Evolutionary conservation across 2,113 vertebrate species (phyloP).

Genomic region (Centropus bengalensis): DNA sequence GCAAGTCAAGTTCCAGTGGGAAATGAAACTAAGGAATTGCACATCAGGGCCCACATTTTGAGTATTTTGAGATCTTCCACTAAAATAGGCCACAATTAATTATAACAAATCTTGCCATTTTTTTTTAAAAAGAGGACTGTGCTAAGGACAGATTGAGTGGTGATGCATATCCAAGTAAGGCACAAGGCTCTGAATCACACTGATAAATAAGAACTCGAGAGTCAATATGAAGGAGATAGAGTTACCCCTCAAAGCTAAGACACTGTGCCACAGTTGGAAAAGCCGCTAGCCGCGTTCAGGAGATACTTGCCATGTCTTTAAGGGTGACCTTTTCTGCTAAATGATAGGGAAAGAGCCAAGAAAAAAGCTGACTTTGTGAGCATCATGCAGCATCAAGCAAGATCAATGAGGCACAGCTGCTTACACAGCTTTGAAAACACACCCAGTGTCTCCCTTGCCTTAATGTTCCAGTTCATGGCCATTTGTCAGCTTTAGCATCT

Average conservation of each 20-base stretch:
- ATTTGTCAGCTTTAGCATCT: conserved; percentile 25
- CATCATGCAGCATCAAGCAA: conserved; percentile 6
- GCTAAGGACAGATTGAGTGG: background rate
- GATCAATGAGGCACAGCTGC: conserved; percentile 61
- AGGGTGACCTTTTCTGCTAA: conserved; percentile 40
- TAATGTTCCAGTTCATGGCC: background rate
- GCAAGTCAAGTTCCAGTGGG: background rate
- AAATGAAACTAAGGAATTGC: background rate
- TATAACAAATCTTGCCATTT: background rate
- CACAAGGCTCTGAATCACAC: background rate
- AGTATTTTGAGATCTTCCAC: background rate
- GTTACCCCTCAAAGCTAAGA: background rate
- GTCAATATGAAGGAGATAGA: fast-evolving
- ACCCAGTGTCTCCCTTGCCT: background rate
- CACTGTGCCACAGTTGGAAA: background rate
- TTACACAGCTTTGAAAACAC: conserved; percentile 58
- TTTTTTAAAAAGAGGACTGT: too few relatives aligned
- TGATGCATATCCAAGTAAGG: background rate
- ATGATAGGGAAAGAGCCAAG: background rate
- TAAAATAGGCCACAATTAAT: background rate
- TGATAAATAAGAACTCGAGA: background rate
- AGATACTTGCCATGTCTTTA: background rate
- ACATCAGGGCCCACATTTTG: background rate
- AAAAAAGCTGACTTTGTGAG: background rate
- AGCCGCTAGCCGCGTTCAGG: background rate